Conservation (phyloP, 2,888 invertebrate genomes). For the Leptopilina syphax region DNA sequence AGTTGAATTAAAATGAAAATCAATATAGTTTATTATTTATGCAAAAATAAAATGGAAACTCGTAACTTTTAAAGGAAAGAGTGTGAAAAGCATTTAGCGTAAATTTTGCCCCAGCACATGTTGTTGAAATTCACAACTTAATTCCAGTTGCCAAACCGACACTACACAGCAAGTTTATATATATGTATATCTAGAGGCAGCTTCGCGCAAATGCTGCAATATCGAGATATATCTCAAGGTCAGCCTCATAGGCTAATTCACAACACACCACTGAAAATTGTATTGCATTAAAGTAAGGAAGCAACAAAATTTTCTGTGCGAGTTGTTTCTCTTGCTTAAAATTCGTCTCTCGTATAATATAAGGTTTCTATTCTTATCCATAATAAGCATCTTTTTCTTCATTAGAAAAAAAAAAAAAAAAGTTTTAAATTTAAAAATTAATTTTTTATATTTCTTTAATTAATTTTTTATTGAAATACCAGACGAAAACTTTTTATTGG, state of each 20-base stretch:
- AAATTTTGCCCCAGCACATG: slow-evolving; percentile 1
- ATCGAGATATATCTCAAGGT: slow-evolving; percentile 37
- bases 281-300: no score
- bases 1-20: background rate
- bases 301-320: no score
- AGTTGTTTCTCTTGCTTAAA: background rate
- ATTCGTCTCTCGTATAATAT: slow-evolving; percentile 1
- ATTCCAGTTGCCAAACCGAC: slow-evolving; percentile 26
- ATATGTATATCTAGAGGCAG: background rate
- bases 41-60: background rate
- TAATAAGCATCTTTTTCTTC: no score
- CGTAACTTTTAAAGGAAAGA: background rate
- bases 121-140: slow-evolving; percentile 23
- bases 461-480: no score
- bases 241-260: slow-evolving; percentile 15
- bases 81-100: slow-evolving; percentile 14
- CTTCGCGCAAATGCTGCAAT: slow-evolving; percentile 38
- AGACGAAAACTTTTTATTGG: no score
- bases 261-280: background rate
- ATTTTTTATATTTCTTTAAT: no score
- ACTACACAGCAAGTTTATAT: background rate
- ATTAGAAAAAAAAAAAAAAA: no score
- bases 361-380: no score
- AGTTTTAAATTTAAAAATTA: no score
- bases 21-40: background rate